Percentiles rank a stretch among this genome's conserved stretches.
phyloP scores from a whole-genome alignment of 2,797 vertebrate genomes.

The Sibirionetta formosa region DNA sequence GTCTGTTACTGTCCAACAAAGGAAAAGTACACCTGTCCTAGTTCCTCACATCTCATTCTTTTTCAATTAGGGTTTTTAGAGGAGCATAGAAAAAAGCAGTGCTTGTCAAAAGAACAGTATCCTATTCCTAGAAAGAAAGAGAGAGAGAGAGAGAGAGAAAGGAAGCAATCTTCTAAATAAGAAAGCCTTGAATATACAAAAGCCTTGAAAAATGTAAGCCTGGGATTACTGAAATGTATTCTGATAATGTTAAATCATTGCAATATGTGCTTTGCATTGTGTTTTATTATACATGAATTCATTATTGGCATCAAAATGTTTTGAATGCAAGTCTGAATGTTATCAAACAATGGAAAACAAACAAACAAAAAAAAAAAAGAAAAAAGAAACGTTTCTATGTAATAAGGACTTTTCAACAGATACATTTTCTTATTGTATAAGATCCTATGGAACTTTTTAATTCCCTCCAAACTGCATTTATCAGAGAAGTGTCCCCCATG shows the following conservation, averaged over 20 bases:
- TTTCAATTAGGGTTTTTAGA: conserved; percentile 23
- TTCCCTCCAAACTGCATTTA: not conserved
- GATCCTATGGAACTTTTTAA: not conserved
- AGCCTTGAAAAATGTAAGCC: not conserved
- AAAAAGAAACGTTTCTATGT: not conserved
- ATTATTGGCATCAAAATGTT: not conserved
- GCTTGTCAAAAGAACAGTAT: not conserved
- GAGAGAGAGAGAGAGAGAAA: too few relatives aligned
- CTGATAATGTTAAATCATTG: not conserved
- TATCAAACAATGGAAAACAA: not conserved
- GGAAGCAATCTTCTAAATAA: not conserved
- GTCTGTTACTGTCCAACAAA: not conserved
- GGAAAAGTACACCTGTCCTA: not conserved
- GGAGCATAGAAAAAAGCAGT: not conserved
- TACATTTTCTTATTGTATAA: not conserved
- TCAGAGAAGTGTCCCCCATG: not conserved
- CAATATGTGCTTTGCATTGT: not conserved
- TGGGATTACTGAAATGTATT: not conserved
- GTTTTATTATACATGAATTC: not conserved
- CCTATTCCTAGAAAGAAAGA: not conserved
- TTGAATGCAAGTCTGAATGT: not conserved
- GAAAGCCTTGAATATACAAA: not conserved
- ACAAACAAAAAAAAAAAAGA: not conserved
- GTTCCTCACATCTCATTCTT: not conserved
- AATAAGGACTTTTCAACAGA: not conserved